Conservation (phyloP, 2,797 vertebrate species). For the Phoeniculus purpureus region DNA sequence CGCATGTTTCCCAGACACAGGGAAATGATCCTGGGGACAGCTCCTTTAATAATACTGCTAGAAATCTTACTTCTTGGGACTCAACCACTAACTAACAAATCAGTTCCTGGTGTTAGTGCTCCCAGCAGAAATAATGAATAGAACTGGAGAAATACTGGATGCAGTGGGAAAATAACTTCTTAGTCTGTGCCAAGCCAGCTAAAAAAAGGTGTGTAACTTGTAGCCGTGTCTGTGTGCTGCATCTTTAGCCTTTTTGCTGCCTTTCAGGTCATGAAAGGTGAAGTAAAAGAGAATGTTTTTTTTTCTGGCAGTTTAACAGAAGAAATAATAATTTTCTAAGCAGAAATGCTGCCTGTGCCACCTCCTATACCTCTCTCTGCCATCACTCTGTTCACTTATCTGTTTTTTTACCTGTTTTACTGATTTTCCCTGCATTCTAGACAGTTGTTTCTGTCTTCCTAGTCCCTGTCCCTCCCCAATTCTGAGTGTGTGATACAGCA, state of each 20-base stretch:
- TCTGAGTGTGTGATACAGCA: not conserved
- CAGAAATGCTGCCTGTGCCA: not conserved
- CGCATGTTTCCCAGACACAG: not conserved
- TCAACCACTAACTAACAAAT: not conserved
- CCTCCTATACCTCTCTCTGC: not conserved
- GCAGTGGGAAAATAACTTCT: not conserved
- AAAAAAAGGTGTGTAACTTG: not conserved
- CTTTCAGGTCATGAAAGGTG: not conserved
- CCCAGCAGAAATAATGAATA: not conserved
- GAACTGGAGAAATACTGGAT: not conserved
- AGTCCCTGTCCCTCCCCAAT: not conserved
- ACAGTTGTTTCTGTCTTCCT: not conserved
- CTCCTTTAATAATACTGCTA: not conserved
- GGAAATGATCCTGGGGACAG: not conserved
- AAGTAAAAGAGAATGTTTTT: fast-evolving
- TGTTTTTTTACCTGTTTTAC: not conserved
- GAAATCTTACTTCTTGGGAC: not conserved
- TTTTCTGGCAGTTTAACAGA: not conserved
- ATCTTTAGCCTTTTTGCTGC: not conserved
- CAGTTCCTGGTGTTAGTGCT: not conserved
- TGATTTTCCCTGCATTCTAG: not conserved
- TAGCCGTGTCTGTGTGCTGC: not conserved
- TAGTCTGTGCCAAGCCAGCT: not conserved
- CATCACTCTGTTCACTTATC: not conserved
- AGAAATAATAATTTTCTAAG: not conserved